Evolutionary conservation across 92 coral and sea anemone species (phyloP), one percentile per base, ranked within the genome.

Genomic region (Actinernus sp.): DNA sequence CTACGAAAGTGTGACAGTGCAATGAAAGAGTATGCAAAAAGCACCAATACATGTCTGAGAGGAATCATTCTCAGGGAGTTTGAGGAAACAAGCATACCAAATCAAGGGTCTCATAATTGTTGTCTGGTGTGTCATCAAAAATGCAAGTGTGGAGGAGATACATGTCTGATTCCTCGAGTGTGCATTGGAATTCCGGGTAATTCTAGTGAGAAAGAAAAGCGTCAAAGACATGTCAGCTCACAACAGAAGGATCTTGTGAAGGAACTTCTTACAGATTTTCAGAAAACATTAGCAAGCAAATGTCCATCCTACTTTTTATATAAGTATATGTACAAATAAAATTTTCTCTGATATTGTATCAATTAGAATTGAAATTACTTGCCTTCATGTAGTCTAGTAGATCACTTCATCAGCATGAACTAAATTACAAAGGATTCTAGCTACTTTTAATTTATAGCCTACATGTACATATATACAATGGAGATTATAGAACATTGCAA

Each of bases 191-290:
- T 30, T 16, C 25, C 26, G 25, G 11, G 25, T 13, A 2, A 17
- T 20, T 18, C 25, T 3, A 27, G 61, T 30, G n/a, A n/a, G n/a
- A n/a, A n/a, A n/a, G n/a, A n/a, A n/a, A n/a, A n/a, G n/a, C n/a
- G n/a, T n/a, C n/a, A 14, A 37, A 64, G 39, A 41, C 22, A 54
- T 37, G 75, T 65, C 16, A 37, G 25, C 3, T n/a, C 37, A 19
- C 19, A 64, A 3, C 56, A 71, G 26, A 54, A 61, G 32, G 27
- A 44, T 21, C 28, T 32, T 24, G 65, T 82, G 22, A 43, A 65
- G 31, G 82, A 81, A 61, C 65, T 81, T 40, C 54, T 79, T 13
- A 24, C 38, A 0, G 87, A 79, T 50, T 61, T 50, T 32, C 67
- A 64, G 56, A 55, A 47, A 43, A 44, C 65, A 33, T 61, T 74